Conservation (phyloP, 2,113 vertebrate species). For the Rousettus leschenaultii region DNA sequence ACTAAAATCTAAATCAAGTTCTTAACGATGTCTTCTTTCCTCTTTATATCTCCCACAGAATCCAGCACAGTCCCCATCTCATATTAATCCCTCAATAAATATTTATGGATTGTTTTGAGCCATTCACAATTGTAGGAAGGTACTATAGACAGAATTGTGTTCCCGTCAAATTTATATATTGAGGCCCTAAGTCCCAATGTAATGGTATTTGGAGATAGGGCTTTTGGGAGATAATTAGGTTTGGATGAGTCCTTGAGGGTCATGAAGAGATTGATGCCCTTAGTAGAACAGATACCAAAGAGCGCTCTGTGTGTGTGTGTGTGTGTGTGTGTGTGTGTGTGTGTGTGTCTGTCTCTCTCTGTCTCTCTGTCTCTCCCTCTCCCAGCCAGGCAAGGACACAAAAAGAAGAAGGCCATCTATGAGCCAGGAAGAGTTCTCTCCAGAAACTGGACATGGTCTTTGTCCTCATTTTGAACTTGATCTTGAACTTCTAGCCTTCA, state of each 20-base stretch:
- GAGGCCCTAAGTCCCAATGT: neutral
- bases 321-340: too few relatives aligned
- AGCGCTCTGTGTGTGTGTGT: too few relatives aligned
- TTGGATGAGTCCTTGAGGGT: neutral
- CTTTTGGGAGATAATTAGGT: neutral
- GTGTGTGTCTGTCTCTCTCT: rapidly evolving
- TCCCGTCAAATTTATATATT: neutral
- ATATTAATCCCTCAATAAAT: neutral
- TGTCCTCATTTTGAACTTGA: neutral
- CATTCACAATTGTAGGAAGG: neutral
- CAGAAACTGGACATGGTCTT: neutral
- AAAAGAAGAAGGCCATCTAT: neutral
- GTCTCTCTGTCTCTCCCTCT: rapidly evolving
- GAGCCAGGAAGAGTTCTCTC: neutral
- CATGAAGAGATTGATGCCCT: neutral
- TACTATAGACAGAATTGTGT: neutral
- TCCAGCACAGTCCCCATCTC: neutral
- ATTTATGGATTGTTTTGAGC: neutral
- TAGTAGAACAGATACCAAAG: neutral
- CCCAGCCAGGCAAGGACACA: neutral
- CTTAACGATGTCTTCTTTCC: neutral
- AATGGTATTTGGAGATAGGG: neutral
- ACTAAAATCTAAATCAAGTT: neutral
- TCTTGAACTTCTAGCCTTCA: neutral
- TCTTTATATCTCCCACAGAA: neutral